phyloP scores from a whole-genome alignment of 2,797 vertebrate species.

The Lates japonicus region DNA sequence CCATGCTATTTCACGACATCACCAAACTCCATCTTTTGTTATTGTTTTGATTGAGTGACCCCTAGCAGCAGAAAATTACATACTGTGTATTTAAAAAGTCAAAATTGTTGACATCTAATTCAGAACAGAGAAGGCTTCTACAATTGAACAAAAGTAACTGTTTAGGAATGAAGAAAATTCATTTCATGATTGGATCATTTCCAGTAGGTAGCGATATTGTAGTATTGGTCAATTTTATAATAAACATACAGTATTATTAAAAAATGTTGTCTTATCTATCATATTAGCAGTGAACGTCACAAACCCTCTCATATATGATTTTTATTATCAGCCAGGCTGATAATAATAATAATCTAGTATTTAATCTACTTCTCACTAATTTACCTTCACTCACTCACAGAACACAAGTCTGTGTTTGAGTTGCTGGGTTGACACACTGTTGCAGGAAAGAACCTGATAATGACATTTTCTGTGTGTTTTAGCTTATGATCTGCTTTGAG shows the following conservation, averaged over 20 bases:
- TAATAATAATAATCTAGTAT: conserved; percentile 56
- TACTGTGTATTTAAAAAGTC: no score
- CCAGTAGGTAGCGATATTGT: not conserved
- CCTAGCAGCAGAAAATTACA: no score
- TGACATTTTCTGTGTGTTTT: conserved; percentile 50
- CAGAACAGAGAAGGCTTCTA: no score
- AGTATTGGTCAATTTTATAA: conserved; percentile 8
- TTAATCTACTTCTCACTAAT: conserved; percentile 32
- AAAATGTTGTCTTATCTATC: conserved; percentile 41
- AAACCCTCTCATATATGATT: conserved; percentile 22
- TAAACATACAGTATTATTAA: conserved; percentile 33
- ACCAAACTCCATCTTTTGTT: no score
- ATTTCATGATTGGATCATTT: not conserved
- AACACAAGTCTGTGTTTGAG: conserved; percentile 27
- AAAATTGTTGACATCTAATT: no score
- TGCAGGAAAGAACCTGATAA: conserved; percentile 23
- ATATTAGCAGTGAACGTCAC: conserved; percentile 30
- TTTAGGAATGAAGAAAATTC: no score
- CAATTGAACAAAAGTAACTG: no score
- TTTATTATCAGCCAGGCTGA: conserved; percentile 44
- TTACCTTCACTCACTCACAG: not conserved
- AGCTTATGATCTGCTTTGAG: conserved; percentile 38
- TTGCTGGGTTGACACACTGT: conserved; percentile 24
- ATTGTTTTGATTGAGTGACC: no score
- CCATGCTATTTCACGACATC: no score